Evolutionary conservation across 2,113 vertebrate genomes (phyloP).

Genomic region (Uria aalge): DNA sequence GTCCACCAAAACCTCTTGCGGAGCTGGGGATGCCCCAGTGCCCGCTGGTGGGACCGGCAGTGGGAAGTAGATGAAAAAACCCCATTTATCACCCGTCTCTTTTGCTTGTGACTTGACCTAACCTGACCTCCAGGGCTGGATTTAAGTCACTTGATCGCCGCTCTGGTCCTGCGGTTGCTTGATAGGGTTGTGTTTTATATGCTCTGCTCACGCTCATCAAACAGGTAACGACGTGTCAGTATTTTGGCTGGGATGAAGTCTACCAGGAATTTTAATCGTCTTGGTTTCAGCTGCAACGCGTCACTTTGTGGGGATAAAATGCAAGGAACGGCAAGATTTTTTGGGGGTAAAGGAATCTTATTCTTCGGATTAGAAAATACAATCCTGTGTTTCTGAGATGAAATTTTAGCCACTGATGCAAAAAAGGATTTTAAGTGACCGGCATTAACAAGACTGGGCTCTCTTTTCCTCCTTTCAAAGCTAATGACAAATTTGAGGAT

Average conservation of each 20-base stretch:
- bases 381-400: not conserved
- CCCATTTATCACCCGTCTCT: not conserved
- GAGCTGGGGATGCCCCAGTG: not conserved
- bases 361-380: not conserved
- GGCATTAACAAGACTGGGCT: not conserved
- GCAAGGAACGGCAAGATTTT: not conserved
- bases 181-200: not conserved
- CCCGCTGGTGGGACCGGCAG: not conserved
- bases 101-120: not conserved
- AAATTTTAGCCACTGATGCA: not conserved
- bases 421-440: not conserved
- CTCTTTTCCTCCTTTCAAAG: not conserved
- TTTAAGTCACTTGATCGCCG: not conserved
- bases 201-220: not conserved
- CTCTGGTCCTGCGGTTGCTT: not conserved
- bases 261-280: not conserved
- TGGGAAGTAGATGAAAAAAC: not conserved
- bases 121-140: not conserved
- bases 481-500: not conserved
- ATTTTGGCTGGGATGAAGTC: not conserved
- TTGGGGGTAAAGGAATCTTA: rapidly evolving
- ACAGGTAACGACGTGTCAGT: not conserved
- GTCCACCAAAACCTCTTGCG: not conserved
- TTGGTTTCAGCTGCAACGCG: not conserved
- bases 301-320: not conserved